Base-by-base conservation (phyloP, 2,888 invertebrate species). In the Halocaridina rubra region DNA sequence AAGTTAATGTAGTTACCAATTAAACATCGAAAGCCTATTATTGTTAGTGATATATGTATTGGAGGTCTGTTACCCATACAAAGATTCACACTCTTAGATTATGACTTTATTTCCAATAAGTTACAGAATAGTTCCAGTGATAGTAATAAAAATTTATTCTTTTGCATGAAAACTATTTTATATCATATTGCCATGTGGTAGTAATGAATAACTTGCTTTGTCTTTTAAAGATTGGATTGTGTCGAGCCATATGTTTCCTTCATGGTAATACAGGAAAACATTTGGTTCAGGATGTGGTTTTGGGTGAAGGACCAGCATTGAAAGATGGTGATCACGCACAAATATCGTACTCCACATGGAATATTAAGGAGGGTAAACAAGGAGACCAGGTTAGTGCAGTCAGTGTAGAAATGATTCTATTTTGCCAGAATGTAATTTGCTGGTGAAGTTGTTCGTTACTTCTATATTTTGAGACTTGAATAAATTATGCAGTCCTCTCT, bases 331-430 rank as follows among this genome's bases (percentile, higher is more conserved):
- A 80, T 32, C 80, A 80, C 10, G 72, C 59, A 29, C 80, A 80
- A 33, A 24, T 80, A 5, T 59, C 59, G 24, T 27, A 71, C 16
- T 59, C 80, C 22, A 57, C 24, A 7, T 72, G 59, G 59, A 57
- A 3, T n/a, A 27, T 80, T 16, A 57, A 32, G 1, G 22, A 24
- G 39, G 80, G 72, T 19, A 80, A 59, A 24, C 57, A 59, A n/a
- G 59, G 80, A n/a, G 71, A 80, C 4, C 57, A 71, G 71, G 80
- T 80, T n/a, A n/a, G n/a, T n/a, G n/a, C n/a, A n/a, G n/a, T n/a
- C n/a, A n/a, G n/a, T n/a, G n/a, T n/a, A n/a, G n/a, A n/a, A n/a
- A n/a, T n/a, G n/a, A n/a, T n/a, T n/a, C n/a, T n/a, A n/a, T n/a
- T n/a, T n/a, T n/a, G n/a, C n/a, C n/a, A n/a, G n/a, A n/a, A n/a